Base-by-base conservation (phyloP, 92 coral and sea anemone genomes). In the Anthopleura xanthogrammica region DNA sequence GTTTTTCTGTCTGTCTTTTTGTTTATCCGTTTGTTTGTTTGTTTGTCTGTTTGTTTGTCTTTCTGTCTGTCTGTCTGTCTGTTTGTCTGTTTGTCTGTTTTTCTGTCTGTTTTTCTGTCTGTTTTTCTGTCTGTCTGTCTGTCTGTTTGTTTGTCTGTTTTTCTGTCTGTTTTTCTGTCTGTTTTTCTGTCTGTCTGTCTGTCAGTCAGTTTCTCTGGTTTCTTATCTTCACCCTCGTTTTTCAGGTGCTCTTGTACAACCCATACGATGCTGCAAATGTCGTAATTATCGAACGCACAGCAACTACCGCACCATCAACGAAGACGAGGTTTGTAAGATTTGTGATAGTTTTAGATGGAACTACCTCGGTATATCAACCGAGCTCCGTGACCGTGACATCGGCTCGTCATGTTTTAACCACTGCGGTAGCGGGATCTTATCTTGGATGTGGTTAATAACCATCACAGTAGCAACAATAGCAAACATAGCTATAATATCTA, bases 301-400 rank as follows among this genome's bases (percentile, higher is more conserved):
- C 82, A 86, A 84, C 19, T 16, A 60, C 82, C 48, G 39, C 60
- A 17, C 52, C 66, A 16, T 39, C 22, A n/a, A 20, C 16, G 76
- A 20, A 4, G 79, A 79, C 17, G 77, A 60, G 40, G 55, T 72
- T n/a, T 93, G 98, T 66, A 91, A 91, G 66, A 88, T 93, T 13
- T 93, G 98, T 12, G 95, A 93, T 71, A 91, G 93, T 73, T 86
- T 93, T 76, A 85, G 82, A 22, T 93, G 98, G 98, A 88, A 93
- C 78, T 81, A 93, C 84, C 89, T 82, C 42, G 98, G 95, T 6
- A 82, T 87, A 39, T 90, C 92, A 7, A 90, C 92, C 54, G 86
- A 85, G 19, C 76, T 93, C 72, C 93, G 93, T 24, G 98, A 93
- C 72, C 57, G 81, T 11, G 95, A 89, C 77, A 93, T 93, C 54